A percentile compares a stretch with the other conserved stretches of the same genome.
Conservation (phyloP, 2,797 vertebrate species). For the Aselliscus stoliczkanus region DNA sequence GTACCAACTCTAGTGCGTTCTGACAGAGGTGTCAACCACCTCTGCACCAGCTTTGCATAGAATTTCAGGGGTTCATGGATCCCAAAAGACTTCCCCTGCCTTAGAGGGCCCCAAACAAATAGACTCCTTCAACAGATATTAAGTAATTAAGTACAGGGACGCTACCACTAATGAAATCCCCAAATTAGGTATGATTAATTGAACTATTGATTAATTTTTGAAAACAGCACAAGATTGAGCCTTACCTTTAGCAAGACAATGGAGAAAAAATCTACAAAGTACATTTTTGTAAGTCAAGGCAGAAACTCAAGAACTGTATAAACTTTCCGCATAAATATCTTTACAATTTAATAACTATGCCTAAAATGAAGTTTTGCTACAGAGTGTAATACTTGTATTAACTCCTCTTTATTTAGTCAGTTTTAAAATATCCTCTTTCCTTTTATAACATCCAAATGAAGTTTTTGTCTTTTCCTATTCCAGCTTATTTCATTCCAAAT, state of each 20-base stretch:
- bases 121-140: background rate
- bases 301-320: constrained; percentile 1
- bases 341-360: constrained; percentile 19
- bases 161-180: background rate
- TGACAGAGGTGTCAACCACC: background rate
- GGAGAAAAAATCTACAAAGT: background rate
- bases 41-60: background rate
- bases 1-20: background rate
- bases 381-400: constrained; percentile 19
- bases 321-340: constrained; percentile 21
- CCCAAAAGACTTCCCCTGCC: background rate
- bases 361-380: constrained; percentile 43
- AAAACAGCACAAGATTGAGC: background rate
- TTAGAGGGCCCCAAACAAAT: background rate
- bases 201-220: background rate
- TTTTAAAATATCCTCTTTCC: constrained; percentile 57
- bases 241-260: background rate
- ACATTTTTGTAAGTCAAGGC: background rate
- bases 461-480: constrained; percentile 66
- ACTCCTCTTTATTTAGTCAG: constrained; percentile 40
- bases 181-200: background rate
- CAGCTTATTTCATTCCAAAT: constrained; percentile 51
- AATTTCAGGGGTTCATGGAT: background rate
- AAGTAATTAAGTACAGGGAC: background rate
- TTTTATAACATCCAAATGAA: constrained; percentile 57